A percentile compares a stretch with the other conserved stretches of the same genome.
Conservation (phyloP, 2,797 vertebrate species). For the Poeciliopsis paucimaculata region DNA sequence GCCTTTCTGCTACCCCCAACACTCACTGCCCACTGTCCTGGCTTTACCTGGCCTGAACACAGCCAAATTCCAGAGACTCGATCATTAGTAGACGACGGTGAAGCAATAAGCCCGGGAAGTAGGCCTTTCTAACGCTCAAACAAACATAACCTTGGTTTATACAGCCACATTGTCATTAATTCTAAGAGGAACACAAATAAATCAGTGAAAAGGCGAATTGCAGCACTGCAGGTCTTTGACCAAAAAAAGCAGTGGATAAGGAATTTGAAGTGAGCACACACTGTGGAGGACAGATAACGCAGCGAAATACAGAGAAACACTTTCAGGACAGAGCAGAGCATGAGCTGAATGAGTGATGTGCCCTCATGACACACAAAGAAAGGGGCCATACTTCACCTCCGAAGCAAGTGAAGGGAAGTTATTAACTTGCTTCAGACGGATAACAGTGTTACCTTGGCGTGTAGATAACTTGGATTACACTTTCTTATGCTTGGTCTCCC, state of each 20-base stretch:
- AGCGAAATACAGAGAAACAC: constrained; percentile 46
- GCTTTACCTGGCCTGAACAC: constrained; percentile 33
- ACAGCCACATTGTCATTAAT: constrained; percentile 69
- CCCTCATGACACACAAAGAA: constrained; percentile 55
- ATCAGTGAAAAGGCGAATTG: constrained; percentile 71
- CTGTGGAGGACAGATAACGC: constrained; percentile 72
- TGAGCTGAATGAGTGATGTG: constrained; percentile 68
- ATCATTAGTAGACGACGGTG: constrained; percentile 64
- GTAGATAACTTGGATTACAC: constrained; percentile 65
- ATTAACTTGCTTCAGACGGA: constrained; percentile 74
- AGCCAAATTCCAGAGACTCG: constrained; percentile 49
- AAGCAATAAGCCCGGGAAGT: constrained; percentile 59
- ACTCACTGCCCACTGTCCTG: constrained; percentile 8
- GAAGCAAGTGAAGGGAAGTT: constrained; percentile 71
- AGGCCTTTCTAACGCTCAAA: constrained; percentile 60
- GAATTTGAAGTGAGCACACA: constrained; percentile 67
- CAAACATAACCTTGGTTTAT: constrained; percentile 77
- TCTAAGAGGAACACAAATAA: constrained; percentile 74
- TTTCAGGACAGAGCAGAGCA: constrained; percentile 41
- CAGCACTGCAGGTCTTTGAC: constrained; percentile 61
- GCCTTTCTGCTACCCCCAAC: constrained; percentile 3
- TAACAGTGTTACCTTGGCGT: constrained; percentile 72
- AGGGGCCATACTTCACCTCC: constrained; percentile 57
- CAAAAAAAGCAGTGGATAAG: constrained; percentile 53
- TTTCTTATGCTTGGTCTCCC: constrained; percentile 42